A percentile compares a stretch with the other conserved stretches of the same genome.
These are phyloP conservation scores for Pyrgus malvae DNA, from an alignment of 2,888 invertebrate genomes.

Conservation along the genomic window DNA sequence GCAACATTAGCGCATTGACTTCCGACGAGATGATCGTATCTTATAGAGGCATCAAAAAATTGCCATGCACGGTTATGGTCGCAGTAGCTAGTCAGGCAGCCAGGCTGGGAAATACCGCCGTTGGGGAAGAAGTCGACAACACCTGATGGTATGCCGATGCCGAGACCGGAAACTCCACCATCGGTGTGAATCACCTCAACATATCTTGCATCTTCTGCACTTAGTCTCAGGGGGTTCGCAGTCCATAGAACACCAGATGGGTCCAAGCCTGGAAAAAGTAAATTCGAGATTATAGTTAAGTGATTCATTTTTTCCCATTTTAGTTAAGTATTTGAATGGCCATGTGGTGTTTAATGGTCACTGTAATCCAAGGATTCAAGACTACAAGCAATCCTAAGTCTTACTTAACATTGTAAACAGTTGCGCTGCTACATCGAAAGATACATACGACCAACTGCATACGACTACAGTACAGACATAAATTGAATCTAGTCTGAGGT, in stretches of 20 bases:
- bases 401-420: too few relatives aligned
- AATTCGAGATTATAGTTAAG: neutral
- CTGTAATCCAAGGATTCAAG: too few relatives aligned
- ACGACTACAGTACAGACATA: too few relatives aligned
- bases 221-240: constrained; percentile 24
- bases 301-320: too few relatives aligned
- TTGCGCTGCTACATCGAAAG: too few relatives aligned
- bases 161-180: constrained; percentile 30
- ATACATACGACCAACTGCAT: too few relatives aligned
- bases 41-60: constrained; percentile 48
- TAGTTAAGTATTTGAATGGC: too few relatives aligned
- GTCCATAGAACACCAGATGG: constrained; percentile 66
- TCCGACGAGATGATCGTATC: constrained; percentile 48
- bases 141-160: constrained; percentile 48
- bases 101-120: constrained; percentile 62
- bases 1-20: constrained; percentile 39
- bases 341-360: too few relatives aligned
- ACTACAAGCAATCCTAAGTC: too few relatives aligned
- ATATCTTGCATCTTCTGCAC: constrained; percentile 39
- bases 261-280: constrained; percentile 31
- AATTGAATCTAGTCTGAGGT: too few relatives aligned
- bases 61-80: constrained; percentile 55
- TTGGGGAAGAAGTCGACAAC: constrained; percentile 83
- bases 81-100: constrained; percentile 47
- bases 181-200: constrained; percentile 42